Percentiles rank a stretch among this genome's conserved stretches.
Conservation (phyloP, 1,140 invertebrate genomes). For the Anoplophora glabripennis region DNA sequence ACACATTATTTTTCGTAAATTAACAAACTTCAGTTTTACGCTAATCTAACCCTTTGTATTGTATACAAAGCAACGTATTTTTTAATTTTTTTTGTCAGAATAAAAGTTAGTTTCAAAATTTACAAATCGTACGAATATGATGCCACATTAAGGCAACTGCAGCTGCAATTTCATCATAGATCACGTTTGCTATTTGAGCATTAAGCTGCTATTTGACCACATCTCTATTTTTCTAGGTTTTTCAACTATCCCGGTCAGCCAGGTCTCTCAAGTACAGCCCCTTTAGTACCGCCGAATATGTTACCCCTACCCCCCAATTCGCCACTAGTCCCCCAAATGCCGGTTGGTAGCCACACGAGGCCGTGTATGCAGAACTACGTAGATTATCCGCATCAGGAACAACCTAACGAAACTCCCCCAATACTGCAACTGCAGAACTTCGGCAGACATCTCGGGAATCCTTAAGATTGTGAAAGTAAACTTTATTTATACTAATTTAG, state of each 20-base stretch:
- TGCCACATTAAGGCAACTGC: no score
- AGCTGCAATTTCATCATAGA: no score
- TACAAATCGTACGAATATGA: no score
- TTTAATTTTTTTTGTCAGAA: no score
- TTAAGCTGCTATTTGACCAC: neutral
- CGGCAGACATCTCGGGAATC: conserved; percentile 44
- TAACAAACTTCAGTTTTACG: no score
- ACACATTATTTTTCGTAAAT: no score
- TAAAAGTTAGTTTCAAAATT: no score
- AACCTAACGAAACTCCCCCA: conserved; percentile 37
- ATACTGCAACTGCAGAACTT: conserved; percentile 47
- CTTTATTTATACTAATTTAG: neutral
- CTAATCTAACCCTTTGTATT: no score
- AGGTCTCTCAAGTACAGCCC: conserved; percentile 47
- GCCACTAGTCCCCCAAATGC: conserved; percentile 14
- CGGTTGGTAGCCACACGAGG: conserved; percentile 7
- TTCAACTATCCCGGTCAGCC: conserved; percentile 55
- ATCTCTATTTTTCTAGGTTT: conserved; percentile 48
- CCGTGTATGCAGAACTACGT: conserved; percentile 35
- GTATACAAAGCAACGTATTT: no score
- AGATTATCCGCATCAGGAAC: conserved; percentile 27
- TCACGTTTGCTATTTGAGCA: no score
- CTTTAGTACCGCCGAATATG: conserved; percentile 35
- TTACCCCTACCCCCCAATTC: conserved; percentile 20
- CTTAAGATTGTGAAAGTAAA: conserved; percentile 21